A percentile compares a stretch with the other conserved stretches of the same genome.
Evolutionary conservation across 2,888 invertebrate genomes (phyloP).

Genomic region (Platycheirus albimanus): DNA sequence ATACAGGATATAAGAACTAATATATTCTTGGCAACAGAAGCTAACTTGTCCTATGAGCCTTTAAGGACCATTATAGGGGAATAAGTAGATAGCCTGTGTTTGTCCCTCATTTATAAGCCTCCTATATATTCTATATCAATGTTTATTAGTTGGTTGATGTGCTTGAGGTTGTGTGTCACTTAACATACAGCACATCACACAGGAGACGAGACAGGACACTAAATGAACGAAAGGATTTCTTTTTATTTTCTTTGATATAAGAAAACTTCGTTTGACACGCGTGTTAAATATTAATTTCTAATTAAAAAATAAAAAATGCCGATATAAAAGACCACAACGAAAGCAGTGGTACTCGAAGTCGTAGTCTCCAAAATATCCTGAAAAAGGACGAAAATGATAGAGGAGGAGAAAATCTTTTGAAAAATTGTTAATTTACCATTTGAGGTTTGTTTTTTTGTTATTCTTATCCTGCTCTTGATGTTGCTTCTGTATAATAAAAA

Average conservation of each 20-base stretch:
- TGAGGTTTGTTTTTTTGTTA: not conserved
- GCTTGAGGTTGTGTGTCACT: slow-evolving; percentile 55
- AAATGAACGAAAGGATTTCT: slow-evolving; percentile 6
- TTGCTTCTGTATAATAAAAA: no score
- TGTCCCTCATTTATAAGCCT: slow-evolving; percentile 52
- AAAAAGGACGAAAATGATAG: not conserved
- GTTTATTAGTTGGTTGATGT: not conserved
- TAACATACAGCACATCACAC: slow-evolving; percentile 2
- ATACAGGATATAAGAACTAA: slow-evolving; percentile 35
- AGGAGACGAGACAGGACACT: slow-evolving; percentile 1
- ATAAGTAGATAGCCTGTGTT: slow-evolving; percentile 44
- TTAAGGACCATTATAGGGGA: slow-evolving; percentile 46
- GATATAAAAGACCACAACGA: no score
- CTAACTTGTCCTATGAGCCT: no score
- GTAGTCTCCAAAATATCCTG: no score
- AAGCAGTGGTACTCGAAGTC: slow-evolving; percentile 6
- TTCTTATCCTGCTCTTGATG: not conserved
- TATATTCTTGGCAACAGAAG: slow-evolving; percentile 43
- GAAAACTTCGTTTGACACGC: slow-evolving; percentile 2
- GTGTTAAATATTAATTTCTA: slow-evolving; percentile 66
- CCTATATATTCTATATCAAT: slow-evolving; percentile 7
- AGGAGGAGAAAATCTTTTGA: slow-evolving; percentile 10
- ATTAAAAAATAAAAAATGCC: slow-evolving; percentile 53
- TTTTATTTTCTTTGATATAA: not conserved
- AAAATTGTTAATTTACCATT: not conserved